Percentiles rank a stretch among this genome's conserved stretches.
Conservation (phyloP, 2,888 invertebrate genomes). For the Petrophora chlorosata region DNA sequence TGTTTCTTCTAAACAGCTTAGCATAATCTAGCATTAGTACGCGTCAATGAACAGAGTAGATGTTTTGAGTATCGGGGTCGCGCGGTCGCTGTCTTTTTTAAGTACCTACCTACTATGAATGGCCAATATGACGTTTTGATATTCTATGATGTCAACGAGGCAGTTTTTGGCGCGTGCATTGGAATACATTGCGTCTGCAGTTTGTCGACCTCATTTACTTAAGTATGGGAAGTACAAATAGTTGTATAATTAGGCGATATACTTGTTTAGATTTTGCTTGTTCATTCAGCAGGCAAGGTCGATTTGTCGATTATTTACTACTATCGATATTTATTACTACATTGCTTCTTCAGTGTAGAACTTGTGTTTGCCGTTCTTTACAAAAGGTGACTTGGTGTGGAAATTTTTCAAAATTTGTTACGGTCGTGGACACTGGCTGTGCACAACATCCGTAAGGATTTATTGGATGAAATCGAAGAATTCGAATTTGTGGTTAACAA, state of each 20-base stretch:
- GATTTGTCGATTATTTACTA: constrained; percentile 22
- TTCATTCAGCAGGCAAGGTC: constrained; percentile 33
- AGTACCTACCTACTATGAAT: too few species aligned
- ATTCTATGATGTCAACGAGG: constrained; percentile 38
- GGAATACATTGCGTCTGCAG: constrained; percentile 53
- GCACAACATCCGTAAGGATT: too few species aligned
- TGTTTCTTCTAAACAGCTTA: constrained; percentile 42
- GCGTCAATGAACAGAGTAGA: constrained; percentile 50
- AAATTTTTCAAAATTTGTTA: too few species aligned
- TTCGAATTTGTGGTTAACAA: too few species aligned
- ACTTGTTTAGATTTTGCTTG: constrained; percentile 22
- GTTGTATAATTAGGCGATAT: constrained; percentile 43
- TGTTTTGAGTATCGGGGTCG: constrained; percentile 43
- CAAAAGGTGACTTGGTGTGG: neutral
- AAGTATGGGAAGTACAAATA: constrained; percentile 55
- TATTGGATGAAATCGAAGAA: too few species aligned
- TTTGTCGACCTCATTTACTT: constrained; percentile 47
- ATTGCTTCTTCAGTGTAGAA: constrained; percentile 19
- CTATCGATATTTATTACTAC: neutral
- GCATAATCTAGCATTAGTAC: constrained; percentile 37
- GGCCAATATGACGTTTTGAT: constrained; percentile 33
- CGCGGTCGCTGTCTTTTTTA: constrained; percentile 29
- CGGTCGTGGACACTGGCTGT: too few species aligned
- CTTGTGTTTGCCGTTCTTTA: neutral
- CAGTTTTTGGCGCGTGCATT: constrained; percentile 33